A percentile compares a stretch with the other conserved stretches of the same genome.
Evolutionary conservation across 2,797 vertebrate genomes (phyloP).

Genomic region (Rhadinocentrus ornatus): DNA sequence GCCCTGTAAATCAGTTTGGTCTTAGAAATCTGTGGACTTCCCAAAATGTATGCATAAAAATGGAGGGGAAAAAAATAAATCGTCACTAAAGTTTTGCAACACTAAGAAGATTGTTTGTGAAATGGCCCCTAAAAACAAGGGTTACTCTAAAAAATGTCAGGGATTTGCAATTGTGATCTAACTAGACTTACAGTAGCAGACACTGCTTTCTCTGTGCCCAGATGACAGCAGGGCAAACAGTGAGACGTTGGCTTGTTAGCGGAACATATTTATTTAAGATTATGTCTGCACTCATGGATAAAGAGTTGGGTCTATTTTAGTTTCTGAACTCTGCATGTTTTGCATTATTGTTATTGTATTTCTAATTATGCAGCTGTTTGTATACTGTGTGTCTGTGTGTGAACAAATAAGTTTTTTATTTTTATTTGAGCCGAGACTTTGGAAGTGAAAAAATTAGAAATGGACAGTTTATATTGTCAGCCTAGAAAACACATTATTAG

Average conservation of each 20-base stretch:
- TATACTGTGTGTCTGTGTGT: not conserved
- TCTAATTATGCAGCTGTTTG: not conserved
- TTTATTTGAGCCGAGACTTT: no score
- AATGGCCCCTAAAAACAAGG: not conserved
- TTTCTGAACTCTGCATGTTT: not conserved
- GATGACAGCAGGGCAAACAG: not conserved
- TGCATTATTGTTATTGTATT: not conserved
- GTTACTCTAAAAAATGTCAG: not conserved
- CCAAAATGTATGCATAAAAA: no score
- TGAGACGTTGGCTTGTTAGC: not conserved
- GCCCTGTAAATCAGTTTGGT: no score
- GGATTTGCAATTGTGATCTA: no score
- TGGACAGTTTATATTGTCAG: not conserved
- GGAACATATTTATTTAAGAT: not conserved
- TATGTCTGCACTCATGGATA: not conserved
- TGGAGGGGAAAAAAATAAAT: no score
- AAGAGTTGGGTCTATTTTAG: not conserved
- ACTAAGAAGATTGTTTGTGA: not conserved
- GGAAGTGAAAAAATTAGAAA: not conserved
- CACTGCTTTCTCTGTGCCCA: no score
- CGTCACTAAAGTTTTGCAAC: not conserved
- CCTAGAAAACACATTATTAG: not conserved
- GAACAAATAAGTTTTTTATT: no score
- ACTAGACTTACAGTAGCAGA: no score
- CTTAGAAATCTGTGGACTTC: no score